phyloP scores from a whole-genome alignment of 2,797 vertebrate genomes.

The Melanogrammus aeglefinus region DNA sequence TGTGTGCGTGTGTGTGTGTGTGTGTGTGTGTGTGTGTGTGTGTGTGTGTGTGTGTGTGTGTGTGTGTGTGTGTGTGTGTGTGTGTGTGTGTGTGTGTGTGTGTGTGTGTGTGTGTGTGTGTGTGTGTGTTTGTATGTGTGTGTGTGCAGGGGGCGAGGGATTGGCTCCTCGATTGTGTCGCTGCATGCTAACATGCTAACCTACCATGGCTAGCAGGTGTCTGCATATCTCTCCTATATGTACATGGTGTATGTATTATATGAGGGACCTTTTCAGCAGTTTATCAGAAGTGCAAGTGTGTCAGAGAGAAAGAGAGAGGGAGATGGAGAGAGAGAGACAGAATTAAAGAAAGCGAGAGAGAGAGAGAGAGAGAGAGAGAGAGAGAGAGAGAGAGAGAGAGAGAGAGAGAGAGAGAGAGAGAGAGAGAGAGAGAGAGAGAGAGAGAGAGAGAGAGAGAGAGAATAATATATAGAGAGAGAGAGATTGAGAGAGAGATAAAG shows the following conservation, averaged over 20 bases:
- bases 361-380: too few species aligned
- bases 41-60: slow-evolving; percentile 5
- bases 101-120: slow-evolving; percentile 12
- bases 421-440: background rate
- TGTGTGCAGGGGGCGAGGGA: slow-evolving; percentile 10
- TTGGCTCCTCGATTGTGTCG: background rate
- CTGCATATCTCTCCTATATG: too few species aligned
- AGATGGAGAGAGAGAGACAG: too few species aligned
- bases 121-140: too few species aligned
- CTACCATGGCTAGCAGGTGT: too few species aligned
- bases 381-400: too few species aligned
- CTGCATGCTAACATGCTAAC: background rate
- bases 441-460: background rate
- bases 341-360: too few species aligned
- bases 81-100: slow-evolving; percentile 20
- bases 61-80: slow-evolving; percentile 20
- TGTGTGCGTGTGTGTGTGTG: background rate
- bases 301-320: too few species aligned
- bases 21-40: background rate
- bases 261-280: too few species aligned
- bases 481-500: background rate
- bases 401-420: background rate
- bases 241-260: too few species aligned
- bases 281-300: too few species aligned
- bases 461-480: background rate